Base-by-base conservation (phyloP, 1,140 invertebrate species). In the Ceratitis capitata region DNA sequence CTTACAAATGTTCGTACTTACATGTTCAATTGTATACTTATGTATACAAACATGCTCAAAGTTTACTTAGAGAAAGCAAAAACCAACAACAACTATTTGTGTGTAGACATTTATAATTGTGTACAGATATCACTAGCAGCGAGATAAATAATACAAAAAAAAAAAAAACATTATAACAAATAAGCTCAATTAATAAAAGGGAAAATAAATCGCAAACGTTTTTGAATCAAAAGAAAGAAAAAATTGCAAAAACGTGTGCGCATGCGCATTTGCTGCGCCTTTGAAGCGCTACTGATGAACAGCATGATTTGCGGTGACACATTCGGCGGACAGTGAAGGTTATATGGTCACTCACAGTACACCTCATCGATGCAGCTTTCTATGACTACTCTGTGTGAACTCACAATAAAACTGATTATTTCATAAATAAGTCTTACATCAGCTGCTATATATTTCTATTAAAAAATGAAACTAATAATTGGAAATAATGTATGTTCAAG, bases 281-380 rank as follows among this genome's bases (percentile, higher is more conserved):
- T 78, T 45, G 69, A 78, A 42, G 19, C 16, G 39, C 69, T 19
- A 78, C 69, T 78, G 69, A 78, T 78, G 69, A 78, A 23, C 69
- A 78, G 39, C 19, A n/a, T 45, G 69, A 47, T 78, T 69, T 78
- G 39, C 69, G 69, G 69, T 78, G 69, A 78, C 69, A 78, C 69
- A 42, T 45, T 45, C 3, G 69, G 19, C 69, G 69, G 39, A 78
- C 69, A 45, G 69, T 45, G 35, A 78, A 78, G 69, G 69, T 78
- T 78, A 74, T 45, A 39, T 42, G 39, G 23, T 10, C 69, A 78
- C 35, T 45, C 69, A 78, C 58, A n/a, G n/a, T n/a, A n/a, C n/a
- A n/a, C n/a, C n/a, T n/a, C n/a, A n/a, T n/a, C n/a, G n/a, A n/a
- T 56, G 51, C 51, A 56, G 51, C 51, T 56, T 5, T 23, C 51